These are phyloP conservation scores for Ciona savignyi DNA, from an alignment of 23 tunicate species.

Conservation along the genomic window DNA sequence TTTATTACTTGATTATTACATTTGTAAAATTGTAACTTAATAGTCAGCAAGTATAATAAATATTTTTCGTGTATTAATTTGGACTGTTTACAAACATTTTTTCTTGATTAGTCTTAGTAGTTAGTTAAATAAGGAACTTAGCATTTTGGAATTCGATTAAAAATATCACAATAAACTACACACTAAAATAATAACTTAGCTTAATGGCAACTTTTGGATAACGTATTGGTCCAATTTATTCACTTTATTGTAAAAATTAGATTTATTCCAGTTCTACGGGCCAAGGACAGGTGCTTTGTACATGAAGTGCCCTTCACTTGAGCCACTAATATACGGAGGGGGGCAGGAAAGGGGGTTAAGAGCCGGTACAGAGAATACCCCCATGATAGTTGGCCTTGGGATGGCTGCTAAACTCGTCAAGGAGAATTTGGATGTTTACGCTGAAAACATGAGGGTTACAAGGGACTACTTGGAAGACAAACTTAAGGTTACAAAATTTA, in stretches of 20 bases:
- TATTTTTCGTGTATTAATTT: too few species aligned
- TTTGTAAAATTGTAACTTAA: too few species aligned
- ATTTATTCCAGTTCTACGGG: constrained; percentile 72
- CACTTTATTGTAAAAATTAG: background rate
- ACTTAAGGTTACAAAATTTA: constrained; percentile 26
- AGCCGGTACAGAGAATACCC: constrained; percentile 95
- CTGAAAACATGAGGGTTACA: constrained; percentile 41
- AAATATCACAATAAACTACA: background rate
- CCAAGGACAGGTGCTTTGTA: constrained; percentile 97
- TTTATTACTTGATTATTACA: background rate
- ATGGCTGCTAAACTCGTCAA: constrained; percentile 54
- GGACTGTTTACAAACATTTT: too few species aligned
- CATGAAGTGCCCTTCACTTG: constrained; percentile 17
- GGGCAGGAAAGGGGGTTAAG: constrained; percentile 93
- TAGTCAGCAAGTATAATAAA: too few species aligned
- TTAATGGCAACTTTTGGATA: background rate
- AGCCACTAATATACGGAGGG: constrained; percentile 74
- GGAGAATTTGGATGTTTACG: constrained; percentile 34
- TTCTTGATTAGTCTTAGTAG: too few species aligned
- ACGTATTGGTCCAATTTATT: too few species aligned
- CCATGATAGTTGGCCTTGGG: constrained; percentile 96
- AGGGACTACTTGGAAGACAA: constrained; percentile 69
- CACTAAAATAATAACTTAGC: background rate
- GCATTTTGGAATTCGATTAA: too few species aligned
- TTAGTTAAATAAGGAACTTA: too few species aligned